Conservation (phyloP, 2,113 vertebrate species). For the Rynchops niger region DNA sequence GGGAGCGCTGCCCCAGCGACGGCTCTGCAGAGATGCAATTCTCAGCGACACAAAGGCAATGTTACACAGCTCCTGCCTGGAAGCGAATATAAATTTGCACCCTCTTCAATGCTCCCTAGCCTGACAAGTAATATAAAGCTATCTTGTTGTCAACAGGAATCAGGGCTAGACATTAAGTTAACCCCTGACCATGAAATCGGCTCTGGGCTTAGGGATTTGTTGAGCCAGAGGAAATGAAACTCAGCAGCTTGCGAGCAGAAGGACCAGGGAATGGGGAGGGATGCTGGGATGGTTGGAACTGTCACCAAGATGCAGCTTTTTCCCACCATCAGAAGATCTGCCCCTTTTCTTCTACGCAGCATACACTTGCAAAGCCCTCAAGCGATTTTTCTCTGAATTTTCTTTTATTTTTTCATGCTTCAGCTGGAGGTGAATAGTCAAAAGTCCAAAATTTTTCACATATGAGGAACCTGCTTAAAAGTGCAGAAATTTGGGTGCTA, state of each 20-base stretch:
- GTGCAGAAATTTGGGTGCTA: background rate
- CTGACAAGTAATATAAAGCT: background rate
- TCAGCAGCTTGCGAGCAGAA: background rate
- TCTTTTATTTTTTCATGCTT: background rate
- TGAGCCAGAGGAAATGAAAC: background rate
- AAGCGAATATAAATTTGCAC: background rate
- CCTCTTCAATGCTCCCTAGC: background rate
- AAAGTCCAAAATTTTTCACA: background rate
- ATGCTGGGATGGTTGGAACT: background rate
- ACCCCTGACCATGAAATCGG: background rate
- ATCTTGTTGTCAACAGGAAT: background rate
- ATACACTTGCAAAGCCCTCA: background rate
- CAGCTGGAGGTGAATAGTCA: background rate
- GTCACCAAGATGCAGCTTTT: background rate
- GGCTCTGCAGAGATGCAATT: background rate
- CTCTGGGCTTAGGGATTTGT: background rate
- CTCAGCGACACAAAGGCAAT: background rate
- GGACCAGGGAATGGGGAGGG: background rate
- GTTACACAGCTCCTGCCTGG: background rate
- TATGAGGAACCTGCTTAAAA: background rate
- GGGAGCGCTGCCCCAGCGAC: accelerated
- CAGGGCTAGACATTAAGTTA: background rate
- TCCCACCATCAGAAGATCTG: background rate
- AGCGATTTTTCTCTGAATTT: background rate
- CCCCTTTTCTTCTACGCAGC: background rate